Conservation (phyloP, 2,888 invertebrate species). For the Acrocyrtus sp. region DNA sequence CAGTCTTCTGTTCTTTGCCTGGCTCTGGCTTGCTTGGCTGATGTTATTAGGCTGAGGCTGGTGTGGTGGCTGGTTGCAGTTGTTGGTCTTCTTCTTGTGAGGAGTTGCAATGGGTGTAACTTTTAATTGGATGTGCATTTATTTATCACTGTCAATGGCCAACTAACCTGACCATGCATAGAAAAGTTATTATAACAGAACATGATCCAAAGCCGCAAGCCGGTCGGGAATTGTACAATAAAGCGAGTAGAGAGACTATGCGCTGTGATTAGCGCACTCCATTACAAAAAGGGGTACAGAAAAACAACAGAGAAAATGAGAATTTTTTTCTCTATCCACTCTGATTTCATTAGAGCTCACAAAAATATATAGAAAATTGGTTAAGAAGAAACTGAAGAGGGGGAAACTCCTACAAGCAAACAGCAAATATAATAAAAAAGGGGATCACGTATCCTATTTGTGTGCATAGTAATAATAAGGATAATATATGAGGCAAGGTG, state of each 20-base stretch:
- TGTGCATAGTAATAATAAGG: conserved; percentile 44
- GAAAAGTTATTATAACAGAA: no score
- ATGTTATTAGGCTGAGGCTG: no score
- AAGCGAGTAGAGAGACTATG: no score
- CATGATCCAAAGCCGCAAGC: background rate
- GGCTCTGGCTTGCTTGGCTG: no score
- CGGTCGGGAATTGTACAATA: no score
- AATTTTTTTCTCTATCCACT: background rate
- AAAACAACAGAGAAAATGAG: background rate
- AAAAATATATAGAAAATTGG: background rate
- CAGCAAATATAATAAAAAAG: no score
- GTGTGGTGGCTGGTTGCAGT: no score
- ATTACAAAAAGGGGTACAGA: no score
- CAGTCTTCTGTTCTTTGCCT: no score
- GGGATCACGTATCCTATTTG: conserved; percentile 39
- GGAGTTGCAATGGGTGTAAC: conserved; percentile 49
- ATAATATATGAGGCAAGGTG: conserved; percentile 40
- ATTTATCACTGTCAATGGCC: conserved; percentile 51
- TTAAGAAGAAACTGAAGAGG: conserved; percentile 14
- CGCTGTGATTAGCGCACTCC: background rate
- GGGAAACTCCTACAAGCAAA: conserved; percentile 36
- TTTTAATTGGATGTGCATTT: conserved; percentile 53
- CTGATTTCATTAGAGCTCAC: conserved; percentile 31
- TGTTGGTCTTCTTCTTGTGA: conserved; percentile 20
- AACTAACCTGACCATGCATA: conserved; percentile 32